Base-by-base conservation (phyloP, 92 coral and sea anemone species). In the Virgularia gustaviana region DNA sequence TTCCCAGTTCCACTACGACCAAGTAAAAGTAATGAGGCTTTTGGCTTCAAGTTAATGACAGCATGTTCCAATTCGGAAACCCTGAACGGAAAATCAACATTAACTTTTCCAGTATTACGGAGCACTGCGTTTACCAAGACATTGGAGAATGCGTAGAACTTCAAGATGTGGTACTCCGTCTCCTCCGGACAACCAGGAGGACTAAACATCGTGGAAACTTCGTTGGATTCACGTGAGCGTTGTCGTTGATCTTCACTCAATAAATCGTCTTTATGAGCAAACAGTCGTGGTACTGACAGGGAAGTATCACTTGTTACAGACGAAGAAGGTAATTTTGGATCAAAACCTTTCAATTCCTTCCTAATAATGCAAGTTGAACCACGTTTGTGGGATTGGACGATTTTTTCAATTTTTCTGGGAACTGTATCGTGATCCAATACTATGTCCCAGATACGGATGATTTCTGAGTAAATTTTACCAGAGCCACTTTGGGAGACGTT, bases 1-100 rank as follows among this genome's bases (percentile, higher is more conserved):
- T 92, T 92, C 24, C 98, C 98, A 2, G 98, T 92, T 12, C 98
- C 98, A 78, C 98, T 92, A 37, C 98, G 88, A 22, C 98, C 98
- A 32, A 92, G 88, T 29, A 92, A 82, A 30, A 92, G 90, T 15
- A 92, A 65, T 44, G 97, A 80, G 33, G 83, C 34, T 29, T 78
- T 32, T 11, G 89, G 96, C 43, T 79, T 75, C 61, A 92, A 76
- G 63, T 89, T 92, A 45, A 92, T 90, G 71, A 92, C 85, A n/a
- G 89, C 89, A 67, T 92, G 89, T 58, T 92, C 98, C 20, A 80
- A 90, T 80, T 92, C 98, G 10, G 98, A 89, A 23, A 89, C 90
- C 62, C 84, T 85, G 71, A 91, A 91, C 37, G 97, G 97, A 65
- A 91, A 91, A 54, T 92, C 96, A 13, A 89, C 77, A 34, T 60